A percentile compares a stretch with the other conserved stretches of the same genome.
Conservation (phyloP, 2,888 invertebrate species). For the Zhengitettix transpicula region DNA sequence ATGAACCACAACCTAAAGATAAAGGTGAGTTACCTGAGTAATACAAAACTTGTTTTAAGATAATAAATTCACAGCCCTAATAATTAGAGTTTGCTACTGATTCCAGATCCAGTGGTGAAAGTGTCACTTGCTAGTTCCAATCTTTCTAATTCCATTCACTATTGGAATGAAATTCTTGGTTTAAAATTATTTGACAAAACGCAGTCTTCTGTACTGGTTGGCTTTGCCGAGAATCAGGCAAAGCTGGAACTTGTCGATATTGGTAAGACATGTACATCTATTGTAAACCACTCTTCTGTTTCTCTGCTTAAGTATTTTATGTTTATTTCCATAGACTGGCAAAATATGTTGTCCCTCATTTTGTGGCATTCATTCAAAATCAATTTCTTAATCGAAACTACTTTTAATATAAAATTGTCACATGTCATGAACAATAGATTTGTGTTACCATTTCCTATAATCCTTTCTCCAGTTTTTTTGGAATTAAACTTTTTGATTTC, state of each 20-base stretch:
- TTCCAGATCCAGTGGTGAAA: constrained; percentile 60
- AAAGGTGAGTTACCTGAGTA: constrained; percentile 32
- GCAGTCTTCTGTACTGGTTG: constrained; percentile 43
- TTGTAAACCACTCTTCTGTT: too few species aligned
- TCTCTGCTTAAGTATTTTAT: too few species aligned
- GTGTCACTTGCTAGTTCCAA: constrained; percentile 65
- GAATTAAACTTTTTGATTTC: not conserved
- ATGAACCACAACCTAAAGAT: constrained; percentile 48
- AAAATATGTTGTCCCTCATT: too few species aligned
- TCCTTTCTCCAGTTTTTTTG: not conserved
- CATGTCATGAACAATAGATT: too few species aligned
- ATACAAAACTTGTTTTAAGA: not conserved
- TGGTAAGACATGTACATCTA: constrained; percentile 29
- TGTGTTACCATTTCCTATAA: not conserved
- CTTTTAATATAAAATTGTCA: too few species aligned
- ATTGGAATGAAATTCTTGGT: constrained; percentile 67
- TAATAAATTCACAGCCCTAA: not conserved
- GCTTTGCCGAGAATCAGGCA: constrained; percentile 55
- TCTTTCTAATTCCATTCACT: constrained; percentile 55
- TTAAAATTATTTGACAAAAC: constrained; percentile 51
- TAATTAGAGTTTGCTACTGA: constrained; percentile 8
- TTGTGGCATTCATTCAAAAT: too few species aligned
- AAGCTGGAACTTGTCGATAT: constrained; percentile 61
- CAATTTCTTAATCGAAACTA: too few species aligned
- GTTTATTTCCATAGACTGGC: too few species aligned